Percentiles rank a stretch among this genome's conserved stretches.
Conservation (phyloP, 1,140 invertebrate species). For the Drosophila jambulina region DNA sequence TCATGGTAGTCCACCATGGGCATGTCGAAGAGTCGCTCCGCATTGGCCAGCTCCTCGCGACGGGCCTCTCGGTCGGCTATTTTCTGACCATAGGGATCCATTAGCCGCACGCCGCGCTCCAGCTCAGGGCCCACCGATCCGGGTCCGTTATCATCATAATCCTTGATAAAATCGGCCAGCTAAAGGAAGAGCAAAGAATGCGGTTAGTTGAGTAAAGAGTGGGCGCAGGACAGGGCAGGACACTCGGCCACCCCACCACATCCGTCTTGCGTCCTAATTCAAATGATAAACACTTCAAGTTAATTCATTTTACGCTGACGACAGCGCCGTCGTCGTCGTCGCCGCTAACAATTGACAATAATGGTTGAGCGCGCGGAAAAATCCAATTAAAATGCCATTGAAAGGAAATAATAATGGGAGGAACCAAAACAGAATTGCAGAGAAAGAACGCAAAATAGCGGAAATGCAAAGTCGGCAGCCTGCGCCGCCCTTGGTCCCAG, state of each 20-base stretch:
- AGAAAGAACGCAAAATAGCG: slow-evolving; percentile 70
- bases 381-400: slow-evolving; percentile 85
- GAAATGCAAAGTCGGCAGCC: slow-evolving; percentile 66
- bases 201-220: slow-evolving; percentile 39
- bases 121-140: slow-evolving; percentile 91
- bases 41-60: slow-evolving; percentile 89
- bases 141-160: slow-evolving; percentile 91
- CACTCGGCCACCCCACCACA: slow-evolving; percentile 7
- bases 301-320: slow-evolving; percentile 84
- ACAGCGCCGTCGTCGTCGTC: slow-evolving; percentile 48
- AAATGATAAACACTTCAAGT: slow-evolving; percentile 85
- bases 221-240: slow-evolving; percentile 16
- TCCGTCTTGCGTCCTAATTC: slow-evolving; percentile 66
- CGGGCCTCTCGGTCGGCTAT: slow-evolving; percentile 89
- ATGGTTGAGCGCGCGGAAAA: slow-evolving; percentile 81
- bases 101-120: slow-evolving; percentile 89
- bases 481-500: slow-evolving; percentile 10
- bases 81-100: slow-evolving; percentile 90
- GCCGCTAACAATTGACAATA: slow-evolving; percentile 83
- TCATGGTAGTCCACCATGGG: slow-evolving; percentile 92
- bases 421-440: slow-evolving; percentile 81
- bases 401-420: slow-evolving; percentile 84
- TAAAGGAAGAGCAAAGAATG: slow-evolving; percentile 26
- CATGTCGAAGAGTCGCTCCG: slow-evolving; percentile 94
- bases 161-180: slow-evolving; percentile 89